Evolutionary conservation across 2,113 vertebrate genomes (phyloP), one percentile per base, ranked within the genome.

Genomic region (Triplophysa siluroides): DNA sequence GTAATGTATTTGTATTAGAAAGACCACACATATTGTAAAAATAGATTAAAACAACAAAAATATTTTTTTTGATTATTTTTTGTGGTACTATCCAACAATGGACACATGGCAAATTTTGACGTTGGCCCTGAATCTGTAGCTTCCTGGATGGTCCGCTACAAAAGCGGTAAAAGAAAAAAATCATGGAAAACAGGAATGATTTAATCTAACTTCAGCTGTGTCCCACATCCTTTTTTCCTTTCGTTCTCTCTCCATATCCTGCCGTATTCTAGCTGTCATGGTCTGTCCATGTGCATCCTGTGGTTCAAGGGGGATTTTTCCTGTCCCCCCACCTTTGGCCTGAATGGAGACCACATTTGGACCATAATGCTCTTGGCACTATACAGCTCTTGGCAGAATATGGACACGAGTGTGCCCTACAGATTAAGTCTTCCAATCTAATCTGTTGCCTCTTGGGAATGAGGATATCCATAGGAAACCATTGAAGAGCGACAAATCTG

Each of bases 241-340:
- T 78, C 23, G n/a, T 74, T 78, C 76, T 73, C 76, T 23, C 14
- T 61, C 50, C 73, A 83, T 77, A 72, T 83, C 82, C 82, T 78
- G 73, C 43, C 64, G n/a, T 64, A 65, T 64, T 64, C 60, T n/a
- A 10, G 12, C 47, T 66, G 75, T 54, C 62, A 23, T 23, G 45
- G 24, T 75, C 41, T 47, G 43, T 61, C 68, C 78, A 83, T 80
- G 73, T 83, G 82, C 82, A 83, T 83, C 82, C 82, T 83, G 82
- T 78, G 73, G 14, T 63, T 75, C 23, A 29, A 21, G 58, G 60
- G 73, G 58, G 19, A 61, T 60, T 61, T 63, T 75, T 75, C 72
- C 72, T 75, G 21, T 29, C 11, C 29, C 18, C 18, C 63, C 4
- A 23, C 52, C 38, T 33, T 50, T 65, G 43, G 33, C 65, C 21